phyloP scores from a whole-genome alignment of 2,797 vertebrate species.

The Pantherophis vulpinus region DNA sequence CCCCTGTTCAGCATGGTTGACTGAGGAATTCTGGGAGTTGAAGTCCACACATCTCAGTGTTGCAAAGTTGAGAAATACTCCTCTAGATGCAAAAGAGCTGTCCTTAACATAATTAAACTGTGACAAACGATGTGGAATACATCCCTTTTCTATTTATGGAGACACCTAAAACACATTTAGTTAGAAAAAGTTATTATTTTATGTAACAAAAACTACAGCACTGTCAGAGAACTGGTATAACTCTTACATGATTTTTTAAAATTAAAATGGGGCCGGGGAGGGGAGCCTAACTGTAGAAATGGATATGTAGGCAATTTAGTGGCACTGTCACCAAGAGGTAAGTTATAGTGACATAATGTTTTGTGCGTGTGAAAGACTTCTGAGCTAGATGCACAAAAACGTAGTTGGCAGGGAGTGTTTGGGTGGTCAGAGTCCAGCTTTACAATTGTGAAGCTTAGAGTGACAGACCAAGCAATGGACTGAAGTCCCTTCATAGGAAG shows the following conservation, averaged over 20 bases:
- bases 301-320: background rate
- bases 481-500: background rate
- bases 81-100: accelerated
- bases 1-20: background rate
- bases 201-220: background rate
- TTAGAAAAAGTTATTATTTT: background rate
- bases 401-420: background rate
- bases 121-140: background rate
- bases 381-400: background rate
- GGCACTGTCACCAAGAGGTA: background rate
- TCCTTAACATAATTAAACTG: background rate
- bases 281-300: background rate
- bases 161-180: background rate
- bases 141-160: background rate
- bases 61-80: background rate
- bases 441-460: background rate
- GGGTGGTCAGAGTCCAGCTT: background rate
- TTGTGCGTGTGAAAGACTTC: background rate
- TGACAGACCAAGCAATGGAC: background rate
- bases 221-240: accelerated
- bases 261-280: background rate
- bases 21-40: background rate
- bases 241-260: background rate
- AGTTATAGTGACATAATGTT: background rate
- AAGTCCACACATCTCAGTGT: background rate